Evolutionary conservation across 2,113 vertebrate genomes (phyloP).

Genomic region (Thamnophis sirtalis): DNA sequence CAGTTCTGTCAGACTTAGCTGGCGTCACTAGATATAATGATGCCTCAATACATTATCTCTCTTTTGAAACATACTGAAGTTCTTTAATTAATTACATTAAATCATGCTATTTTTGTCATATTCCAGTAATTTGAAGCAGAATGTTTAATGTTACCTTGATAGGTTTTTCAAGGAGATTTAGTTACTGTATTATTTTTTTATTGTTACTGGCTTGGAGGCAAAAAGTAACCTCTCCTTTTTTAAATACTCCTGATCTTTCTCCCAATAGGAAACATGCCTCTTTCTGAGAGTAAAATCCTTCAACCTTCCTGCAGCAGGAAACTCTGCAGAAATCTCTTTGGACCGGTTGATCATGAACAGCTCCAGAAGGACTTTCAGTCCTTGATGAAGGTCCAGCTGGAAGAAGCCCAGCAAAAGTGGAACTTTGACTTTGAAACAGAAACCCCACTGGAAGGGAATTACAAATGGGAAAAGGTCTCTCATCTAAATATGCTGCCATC

Average conservation of each 20-base stretch:
- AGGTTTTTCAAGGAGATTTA: neutral
- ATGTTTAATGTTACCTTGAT: neutral
- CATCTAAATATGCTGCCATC: constrained; percentile 59
- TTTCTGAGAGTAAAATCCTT: constrained; percentile 45
- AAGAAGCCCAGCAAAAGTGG: constrained; percentile 81
- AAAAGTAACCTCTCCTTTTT: neutral
- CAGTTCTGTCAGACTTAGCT: neutral
- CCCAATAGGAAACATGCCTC: constrained; percentile 68
- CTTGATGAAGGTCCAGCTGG: constrained; percentile 65
- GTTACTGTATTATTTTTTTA: neutral
- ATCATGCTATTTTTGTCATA: neutral
- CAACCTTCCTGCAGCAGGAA: constrained; percentile 57
- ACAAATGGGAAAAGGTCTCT: constrained; percentile 79
- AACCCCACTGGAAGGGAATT: constrained; percentile 77
- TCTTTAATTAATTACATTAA: neutral
- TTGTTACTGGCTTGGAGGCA: neutral
- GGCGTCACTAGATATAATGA: too few species aligned
- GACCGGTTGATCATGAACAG: constrained; percentile 79
- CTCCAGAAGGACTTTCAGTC: constrained; percentile 70
- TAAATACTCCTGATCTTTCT: neutral
- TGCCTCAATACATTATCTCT: neutral
- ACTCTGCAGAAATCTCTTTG: constrained; percentile 81
- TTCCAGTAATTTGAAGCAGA: neutral
- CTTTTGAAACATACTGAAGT: neutral
- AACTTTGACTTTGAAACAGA: constrained; percentile 84